A percentile compares a stretch with the other conserved stretches of the same genome.
phyloP scores from a whole-genome alignment of 1,140 invertebrate genomes.

The Triops longicaudatus region DNA sequence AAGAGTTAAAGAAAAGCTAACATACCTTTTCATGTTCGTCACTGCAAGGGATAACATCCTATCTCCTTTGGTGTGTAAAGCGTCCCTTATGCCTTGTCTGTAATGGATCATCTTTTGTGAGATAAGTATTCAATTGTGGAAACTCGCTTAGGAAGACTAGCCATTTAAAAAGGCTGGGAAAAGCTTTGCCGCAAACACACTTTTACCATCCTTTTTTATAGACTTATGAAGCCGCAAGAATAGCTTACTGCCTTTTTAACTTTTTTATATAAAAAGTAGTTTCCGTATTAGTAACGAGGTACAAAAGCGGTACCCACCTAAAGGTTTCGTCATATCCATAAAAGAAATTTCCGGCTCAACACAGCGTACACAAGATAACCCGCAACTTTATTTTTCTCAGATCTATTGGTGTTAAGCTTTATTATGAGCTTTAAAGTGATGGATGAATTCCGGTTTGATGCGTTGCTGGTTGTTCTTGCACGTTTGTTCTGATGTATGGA shows the following conservation, averaged over 20 bases:
- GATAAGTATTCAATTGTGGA: background rate
- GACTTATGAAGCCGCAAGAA: background rate
- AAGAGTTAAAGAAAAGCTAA: slow-evolving; percentile 3
- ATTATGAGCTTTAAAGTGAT: background rate
- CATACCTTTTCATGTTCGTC: background rate
- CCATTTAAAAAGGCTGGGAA: background rate
- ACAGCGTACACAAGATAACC: background rate
- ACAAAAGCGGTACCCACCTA: background rate
- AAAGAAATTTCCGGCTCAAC: slow-evolving; percentile 11
- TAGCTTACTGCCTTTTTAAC: background rate
- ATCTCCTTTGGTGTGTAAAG: background rate
- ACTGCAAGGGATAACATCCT: background rate
- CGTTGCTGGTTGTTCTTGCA: background rate
- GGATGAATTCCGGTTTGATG: slow-evolving; percentile 8
- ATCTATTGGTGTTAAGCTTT: background rate
- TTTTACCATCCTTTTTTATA: background rate
- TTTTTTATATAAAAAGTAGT: background rate
- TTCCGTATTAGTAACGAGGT: background rate
- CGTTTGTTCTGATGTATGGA: no score
- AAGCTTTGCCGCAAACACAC: background rate
- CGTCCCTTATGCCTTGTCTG: background rate
- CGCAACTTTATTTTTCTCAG: background rate
- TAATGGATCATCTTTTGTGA: slow-evolving; percentile 5
- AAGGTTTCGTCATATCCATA: background rate
- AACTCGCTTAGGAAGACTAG: background rate